phyloP scores from a whole-genome alignment of 2,113 vertebrate genomes.

The Paramormyrops kingsleyae region DNA sequence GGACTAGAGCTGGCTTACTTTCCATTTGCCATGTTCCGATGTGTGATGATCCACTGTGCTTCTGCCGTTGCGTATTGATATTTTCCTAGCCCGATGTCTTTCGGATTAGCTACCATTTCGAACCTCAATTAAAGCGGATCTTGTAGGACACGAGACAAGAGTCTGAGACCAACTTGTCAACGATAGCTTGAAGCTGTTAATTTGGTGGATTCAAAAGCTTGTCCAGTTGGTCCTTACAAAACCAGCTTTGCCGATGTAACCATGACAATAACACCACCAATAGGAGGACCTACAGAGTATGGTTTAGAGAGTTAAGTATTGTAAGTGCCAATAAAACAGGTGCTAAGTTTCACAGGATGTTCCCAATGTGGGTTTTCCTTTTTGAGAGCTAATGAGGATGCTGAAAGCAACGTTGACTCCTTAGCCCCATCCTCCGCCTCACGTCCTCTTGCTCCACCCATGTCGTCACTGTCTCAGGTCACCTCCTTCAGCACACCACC shows the following conservation, averaged over 20 bases:
- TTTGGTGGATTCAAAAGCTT: background rate
- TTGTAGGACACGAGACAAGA: background rate
- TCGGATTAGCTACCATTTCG: background rate
- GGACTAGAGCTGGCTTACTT: background rate
- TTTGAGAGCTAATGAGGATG: background rate
- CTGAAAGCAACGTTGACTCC: background rate
- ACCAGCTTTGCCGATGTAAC: background rate
- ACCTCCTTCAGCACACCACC: slow-evolving; percentile 96
- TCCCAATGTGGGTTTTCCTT: background rate
- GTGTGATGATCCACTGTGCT: background rate
- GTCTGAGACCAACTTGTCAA: background rate
- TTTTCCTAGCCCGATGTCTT: background rate
- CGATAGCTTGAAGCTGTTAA: background rate
- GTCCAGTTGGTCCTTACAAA: background rate
- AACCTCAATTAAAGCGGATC: background rate
- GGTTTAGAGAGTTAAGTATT: background rate
- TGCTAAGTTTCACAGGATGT: background rate
- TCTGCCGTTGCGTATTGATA: background rate
- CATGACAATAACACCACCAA: background rate
- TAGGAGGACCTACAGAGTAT: background rate
- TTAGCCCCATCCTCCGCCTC: background rate
- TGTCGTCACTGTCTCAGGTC: slow-evolving; percentile 58
- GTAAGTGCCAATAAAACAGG: background rate
- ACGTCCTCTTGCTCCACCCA: background rate
- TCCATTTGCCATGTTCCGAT: background rate